These are phyloP conservation scores for Coenonympha glycerion DNA, from an alignment of 2,888 invertebrate genomes.

Conservation along the genomic window DNA sequence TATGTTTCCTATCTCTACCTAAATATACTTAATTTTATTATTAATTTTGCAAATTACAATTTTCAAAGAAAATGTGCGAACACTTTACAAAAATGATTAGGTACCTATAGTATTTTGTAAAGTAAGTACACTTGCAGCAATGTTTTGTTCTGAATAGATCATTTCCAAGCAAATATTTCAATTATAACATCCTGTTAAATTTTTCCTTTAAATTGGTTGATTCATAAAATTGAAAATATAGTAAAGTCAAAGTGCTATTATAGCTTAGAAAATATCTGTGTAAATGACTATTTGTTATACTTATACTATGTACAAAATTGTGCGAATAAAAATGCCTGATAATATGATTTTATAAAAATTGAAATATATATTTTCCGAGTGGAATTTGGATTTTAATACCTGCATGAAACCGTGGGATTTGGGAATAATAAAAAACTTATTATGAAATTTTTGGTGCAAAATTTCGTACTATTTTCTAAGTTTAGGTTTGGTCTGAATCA, in stretches of 20 bases:
- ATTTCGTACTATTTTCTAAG: no score
- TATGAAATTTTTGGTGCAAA: no score
- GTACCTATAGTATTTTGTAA: no score
- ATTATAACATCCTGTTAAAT: no score
- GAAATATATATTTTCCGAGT: slow-evolving; percentile 73
- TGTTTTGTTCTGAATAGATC: no score
- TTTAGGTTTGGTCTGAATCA: no score
- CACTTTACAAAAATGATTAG: no score
- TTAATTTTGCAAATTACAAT: neutral
- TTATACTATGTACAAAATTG: slow-evolving; percentile 68
- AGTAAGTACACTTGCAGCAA: no score
- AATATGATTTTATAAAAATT: slow-evolving; percentile 76
- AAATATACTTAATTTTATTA: neutral
- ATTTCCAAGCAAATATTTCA: no score
- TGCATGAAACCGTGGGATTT: no score
- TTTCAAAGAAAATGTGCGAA: no score
- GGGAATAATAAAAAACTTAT: no score
- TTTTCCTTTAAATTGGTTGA: neutral
- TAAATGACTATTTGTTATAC: slow-evolving; percentile 31
- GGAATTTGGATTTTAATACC: slow-evolving; percentile 51
- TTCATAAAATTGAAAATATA: slow-evolving; percentile 1
- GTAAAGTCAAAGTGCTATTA: slow-evolving; percentile 22
- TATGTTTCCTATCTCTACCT: neutral
- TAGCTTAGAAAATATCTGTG: slow-evolving; percentile 18
- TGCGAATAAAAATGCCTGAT: slow-evolving; percentile 71